A percentile compares a stretch with the other conserved stretches of the same genome.
Conservation (phyloP, 2,113 vertebrate species). For the Xenopus borealis region DNA sequence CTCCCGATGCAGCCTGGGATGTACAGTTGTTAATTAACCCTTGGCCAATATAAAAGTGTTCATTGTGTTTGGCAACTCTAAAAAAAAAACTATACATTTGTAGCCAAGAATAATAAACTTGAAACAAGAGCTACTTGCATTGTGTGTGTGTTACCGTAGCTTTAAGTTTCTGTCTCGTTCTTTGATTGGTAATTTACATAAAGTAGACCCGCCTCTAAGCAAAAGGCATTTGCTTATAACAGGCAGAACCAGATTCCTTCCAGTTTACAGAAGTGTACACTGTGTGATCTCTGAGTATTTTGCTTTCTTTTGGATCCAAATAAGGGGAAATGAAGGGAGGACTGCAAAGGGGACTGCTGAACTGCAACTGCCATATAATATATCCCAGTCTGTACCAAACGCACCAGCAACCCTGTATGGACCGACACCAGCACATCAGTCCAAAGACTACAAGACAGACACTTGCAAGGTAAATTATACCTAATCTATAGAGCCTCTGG, state of each 20-base stretch:
- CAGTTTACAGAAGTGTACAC: constrained; percentile 28
- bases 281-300: not conserved
- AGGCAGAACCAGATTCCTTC: constrained; percentile 74
- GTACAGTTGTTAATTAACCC: too few species aligned
- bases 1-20: too few species aligned
- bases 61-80: too few species aligned
- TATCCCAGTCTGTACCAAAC: not conserved
- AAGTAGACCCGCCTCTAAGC: constrained; percentile 59
- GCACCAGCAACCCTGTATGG: not conserved
- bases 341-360: not conserved
- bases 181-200: constrained; percentile 53
- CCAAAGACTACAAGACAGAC: not conserved
- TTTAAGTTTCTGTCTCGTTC: constrained; percentile 56
- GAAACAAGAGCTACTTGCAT: too few species aligned
- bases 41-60: too few species aligned
- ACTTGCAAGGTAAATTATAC: not conserved
- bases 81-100: too few species aligned
- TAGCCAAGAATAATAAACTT: too few species aligned
- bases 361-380: not conserved
- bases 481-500: too few species aligned
- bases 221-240: constrained; percentile 65
- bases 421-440: not conserved
- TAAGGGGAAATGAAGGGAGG: too few species aligned
- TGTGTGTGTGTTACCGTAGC: not conserved
- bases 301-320: not conserved